Percentiles rank a stretch among this genome's conserved stretches.
Conservation (phyloP, 2,113 vertebrate genomes). For the Donacobius atricapilla region DNA sequence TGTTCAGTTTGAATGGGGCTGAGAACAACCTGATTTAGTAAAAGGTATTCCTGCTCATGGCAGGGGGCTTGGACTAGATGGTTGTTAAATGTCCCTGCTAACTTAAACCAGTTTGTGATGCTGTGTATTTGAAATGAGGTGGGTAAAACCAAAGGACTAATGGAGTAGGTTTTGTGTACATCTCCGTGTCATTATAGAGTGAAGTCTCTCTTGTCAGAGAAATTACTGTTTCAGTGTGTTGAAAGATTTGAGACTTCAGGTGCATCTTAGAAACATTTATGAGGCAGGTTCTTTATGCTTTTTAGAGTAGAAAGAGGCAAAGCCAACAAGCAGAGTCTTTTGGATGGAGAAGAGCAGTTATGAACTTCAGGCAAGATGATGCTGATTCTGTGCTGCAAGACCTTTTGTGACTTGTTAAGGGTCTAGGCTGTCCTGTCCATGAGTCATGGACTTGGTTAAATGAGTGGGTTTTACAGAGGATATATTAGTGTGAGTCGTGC, state of each 20-base stretch:
- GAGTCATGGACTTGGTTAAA: background rate
- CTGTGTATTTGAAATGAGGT: background rate
- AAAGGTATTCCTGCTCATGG: background rate
- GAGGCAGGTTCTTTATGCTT: background rate
- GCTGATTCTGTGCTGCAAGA: background rate
- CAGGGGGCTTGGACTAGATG: background rate
- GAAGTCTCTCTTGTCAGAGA: background rate
- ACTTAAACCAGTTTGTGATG: background rate
- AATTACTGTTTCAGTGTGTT: background rate
- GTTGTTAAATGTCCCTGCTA: background rate
- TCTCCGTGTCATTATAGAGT: background rate
- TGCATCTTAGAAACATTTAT: background rate
- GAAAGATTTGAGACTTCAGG: background rate
- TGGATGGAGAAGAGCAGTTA: background rate
- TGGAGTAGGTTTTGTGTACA: background rate
- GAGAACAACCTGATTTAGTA: background rate
- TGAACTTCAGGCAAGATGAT: background rate
- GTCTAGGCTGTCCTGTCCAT: background rate
- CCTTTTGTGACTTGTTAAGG: background rate
- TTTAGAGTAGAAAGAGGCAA: background rate
- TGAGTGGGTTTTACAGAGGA: background rate
- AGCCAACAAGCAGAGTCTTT: background rate
- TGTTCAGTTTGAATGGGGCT: background rate
- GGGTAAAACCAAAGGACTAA: background rate
- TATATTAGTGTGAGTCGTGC: background rate